Conservation (phyloP, 1,140 invertebrate species). For the Notospermus geniculatus region DNA sequence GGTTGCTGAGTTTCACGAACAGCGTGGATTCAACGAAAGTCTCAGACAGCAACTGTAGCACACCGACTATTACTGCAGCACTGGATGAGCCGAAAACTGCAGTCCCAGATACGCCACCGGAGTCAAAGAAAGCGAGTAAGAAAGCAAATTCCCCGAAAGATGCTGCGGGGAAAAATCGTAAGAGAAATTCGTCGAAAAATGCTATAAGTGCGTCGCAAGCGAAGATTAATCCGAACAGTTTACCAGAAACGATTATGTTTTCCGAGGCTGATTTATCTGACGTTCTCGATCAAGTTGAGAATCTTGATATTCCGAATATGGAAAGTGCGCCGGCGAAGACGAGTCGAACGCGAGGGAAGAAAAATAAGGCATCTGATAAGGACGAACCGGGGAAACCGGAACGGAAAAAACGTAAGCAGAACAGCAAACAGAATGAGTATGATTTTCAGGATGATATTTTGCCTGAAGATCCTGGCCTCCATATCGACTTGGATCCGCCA, state of each 20-base stretch:
- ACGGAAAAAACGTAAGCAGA: slow-evolving; percentile 34
- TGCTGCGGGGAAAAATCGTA: neutral
- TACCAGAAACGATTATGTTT: slow-evolving; percentile 45
- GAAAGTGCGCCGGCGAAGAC: slow-evolving; percentile 18
- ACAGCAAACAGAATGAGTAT: slow-evolving; percentile 29
- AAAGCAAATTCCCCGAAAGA: neutral
- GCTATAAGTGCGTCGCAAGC: neutral
- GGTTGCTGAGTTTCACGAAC: no score
- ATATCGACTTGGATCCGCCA: slow-evolving; percentile 8
- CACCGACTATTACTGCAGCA: neutral
- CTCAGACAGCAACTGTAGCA: no score
- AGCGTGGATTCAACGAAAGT: no score
- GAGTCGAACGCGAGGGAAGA: slow-evolving; percentile 25
- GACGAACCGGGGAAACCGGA: slow-evolving; percentile 26
- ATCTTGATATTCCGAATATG: slow-evolving; percentile 22
- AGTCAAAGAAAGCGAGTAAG: neutral
- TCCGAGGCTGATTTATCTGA: slow-evolving; percentile 39
- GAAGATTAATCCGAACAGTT: slow-evolving; percentile 11
- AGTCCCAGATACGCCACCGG: neutral
- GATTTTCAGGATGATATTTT: slow-evolving; percentile 38
- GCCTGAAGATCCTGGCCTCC: neutral
- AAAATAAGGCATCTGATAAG: slow-evolving; percentile 13
- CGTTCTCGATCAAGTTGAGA: slow-evolving; percentile 48
- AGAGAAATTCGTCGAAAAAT: slow-evolving; percentile 11
- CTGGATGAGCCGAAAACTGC: neutral